A percentile compares a stretch with the other conserved stretches of the same genome.
phyloP scores from a whole-genome alignment of 2,888 invertebrate species.

The Lasioglossum malachurum region DNA sequence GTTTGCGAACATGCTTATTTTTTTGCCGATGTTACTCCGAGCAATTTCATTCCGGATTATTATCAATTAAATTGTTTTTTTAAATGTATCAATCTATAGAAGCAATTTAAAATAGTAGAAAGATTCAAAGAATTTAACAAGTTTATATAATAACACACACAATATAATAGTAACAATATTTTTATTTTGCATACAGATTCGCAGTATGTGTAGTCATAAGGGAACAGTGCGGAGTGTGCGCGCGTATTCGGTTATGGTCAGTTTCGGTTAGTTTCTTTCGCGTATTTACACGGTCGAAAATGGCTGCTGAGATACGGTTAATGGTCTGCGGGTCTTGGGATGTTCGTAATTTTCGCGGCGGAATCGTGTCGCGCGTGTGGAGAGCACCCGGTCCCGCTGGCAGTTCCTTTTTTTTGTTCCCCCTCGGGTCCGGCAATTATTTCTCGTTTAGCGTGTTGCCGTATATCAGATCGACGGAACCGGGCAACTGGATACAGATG shows the following conservation, averaged over 20 bases:
- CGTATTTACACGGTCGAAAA: background rate
- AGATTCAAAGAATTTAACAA: no score
- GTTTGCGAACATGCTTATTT: background rate
- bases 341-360: slow-evolving; percentile 15
- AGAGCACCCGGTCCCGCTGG: slow-evolving; percentile 13
- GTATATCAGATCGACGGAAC: slow-evolving; percentile 72
- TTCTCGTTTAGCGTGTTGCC: slow-evolving; percentile 73
- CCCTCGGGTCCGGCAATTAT: slow-evolving; percentile 66
- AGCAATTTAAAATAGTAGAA: no score
- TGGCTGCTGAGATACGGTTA: background rate
- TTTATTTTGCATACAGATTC: no score
- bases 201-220: background rate
- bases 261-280: background rate
- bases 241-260: background rate
- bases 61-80: no score
- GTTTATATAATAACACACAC: no score
- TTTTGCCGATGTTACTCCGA: background rate
- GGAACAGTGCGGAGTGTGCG: background rate
- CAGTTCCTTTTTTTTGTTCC: slow-evolving; percentile 28
- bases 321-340: background rate
- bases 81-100: no score
- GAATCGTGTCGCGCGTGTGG: background rate
- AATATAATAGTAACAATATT: no score
- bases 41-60: background rate
- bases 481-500: slow-evolving; percentile 61